A percentile compares a stretch with the other conserved stretches of the same genome.
These are phyloP conservation scores for Glomeris maerens DNA, from an alignment of 1,140 invertebrate species.

Conservation along the genomic window DNA sequence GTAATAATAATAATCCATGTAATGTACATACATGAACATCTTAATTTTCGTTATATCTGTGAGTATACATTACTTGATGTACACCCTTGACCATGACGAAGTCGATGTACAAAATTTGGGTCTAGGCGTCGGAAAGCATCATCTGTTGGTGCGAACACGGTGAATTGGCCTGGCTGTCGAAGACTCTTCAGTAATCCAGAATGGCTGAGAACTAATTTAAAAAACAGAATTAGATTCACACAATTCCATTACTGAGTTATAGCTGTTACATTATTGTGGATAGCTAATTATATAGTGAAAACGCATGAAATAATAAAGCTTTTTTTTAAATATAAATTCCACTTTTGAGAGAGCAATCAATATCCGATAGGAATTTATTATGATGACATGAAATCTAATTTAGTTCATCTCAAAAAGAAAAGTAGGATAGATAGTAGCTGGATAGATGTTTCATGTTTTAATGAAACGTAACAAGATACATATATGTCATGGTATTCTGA, in stretches of 20 bases:
- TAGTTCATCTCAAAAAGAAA: too few species aligned
- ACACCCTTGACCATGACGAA: constrained; percentile 28
- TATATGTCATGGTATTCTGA: too few species aligned
- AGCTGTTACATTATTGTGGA: too few species aligned
- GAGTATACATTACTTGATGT: constrained; percentile 17
- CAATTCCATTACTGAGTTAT: not conserved
- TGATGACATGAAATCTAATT: too few species aligned
- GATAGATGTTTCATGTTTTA: too few species aligned
- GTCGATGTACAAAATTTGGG: constrained; percentile 20
- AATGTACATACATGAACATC: not conserved
- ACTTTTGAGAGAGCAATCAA: too few species aligned
- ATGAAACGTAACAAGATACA: too few species aligned
- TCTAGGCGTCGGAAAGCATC: constrained; percentile 34
- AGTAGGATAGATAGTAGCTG: too few species aligned
- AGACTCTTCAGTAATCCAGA: constrained; percentile 29
- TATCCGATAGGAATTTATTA: too few species aligned
- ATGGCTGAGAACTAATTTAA: constrained; percentile 30
- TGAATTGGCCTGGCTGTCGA: constrained; percentile 33
- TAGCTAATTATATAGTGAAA: too few species aligned
- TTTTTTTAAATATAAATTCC: too few species aligned
- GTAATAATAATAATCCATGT: constrained; percentile 13
- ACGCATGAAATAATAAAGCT: too few species aligned
- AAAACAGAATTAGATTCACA: not conserved
- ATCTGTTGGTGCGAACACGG: constrained; percentile 39
- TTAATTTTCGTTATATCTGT: not conserved